phyloP scores from a whole-genome alignment of 2,113 vertebrate genomes.

The Nicator chloris region DNA sequence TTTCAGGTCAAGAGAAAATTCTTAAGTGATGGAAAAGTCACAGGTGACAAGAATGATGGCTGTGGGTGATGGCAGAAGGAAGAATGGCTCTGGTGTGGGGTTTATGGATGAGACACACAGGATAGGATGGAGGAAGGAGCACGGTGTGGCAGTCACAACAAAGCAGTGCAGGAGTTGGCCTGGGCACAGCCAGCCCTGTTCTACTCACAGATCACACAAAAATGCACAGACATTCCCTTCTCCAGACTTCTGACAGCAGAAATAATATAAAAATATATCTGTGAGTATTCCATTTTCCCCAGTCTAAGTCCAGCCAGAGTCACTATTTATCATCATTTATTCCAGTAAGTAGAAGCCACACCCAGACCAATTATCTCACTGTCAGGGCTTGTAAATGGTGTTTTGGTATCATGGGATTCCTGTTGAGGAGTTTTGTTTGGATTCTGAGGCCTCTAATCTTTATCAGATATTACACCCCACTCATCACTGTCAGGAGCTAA shows the following conservation, averaged over 20 bases:
- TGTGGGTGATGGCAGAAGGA: background rate
- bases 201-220: background rate
- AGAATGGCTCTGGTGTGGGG: background rate
- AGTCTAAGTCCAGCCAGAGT: constrained; percentile 24
- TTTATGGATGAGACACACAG: background rate
- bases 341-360: constrained; percentile 20
- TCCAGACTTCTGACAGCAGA: background rate
- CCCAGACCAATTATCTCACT: constrained; percentile 42
- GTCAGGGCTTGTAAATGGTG: constrained; percentile 48
- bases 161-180: background rate
- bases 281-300: background rate
- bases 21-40: background rate
- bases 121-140: background rate
- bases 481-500: constrained; percentile 49
- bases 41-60: background rate
- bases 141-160: background rate
- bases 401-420: constrained; percentile 29
- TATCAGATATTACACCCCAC: constrained; percentile 55
- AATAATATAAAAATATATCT: constrained; percentile 37
- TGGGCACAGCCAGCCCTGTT: background rate
- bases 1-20: constrained; percentile 19
- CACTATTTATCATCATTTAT: constrained; percentile 49
- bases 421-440: constrained; percentile 18
- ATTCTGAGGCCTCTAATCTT: constrained; percentile 54
- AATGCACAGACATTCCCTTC: background rate